phyloP scores from a whole-genome alignment of 2,888 invertebrate genomes.

The Cataglyphis albicans region DNA sequence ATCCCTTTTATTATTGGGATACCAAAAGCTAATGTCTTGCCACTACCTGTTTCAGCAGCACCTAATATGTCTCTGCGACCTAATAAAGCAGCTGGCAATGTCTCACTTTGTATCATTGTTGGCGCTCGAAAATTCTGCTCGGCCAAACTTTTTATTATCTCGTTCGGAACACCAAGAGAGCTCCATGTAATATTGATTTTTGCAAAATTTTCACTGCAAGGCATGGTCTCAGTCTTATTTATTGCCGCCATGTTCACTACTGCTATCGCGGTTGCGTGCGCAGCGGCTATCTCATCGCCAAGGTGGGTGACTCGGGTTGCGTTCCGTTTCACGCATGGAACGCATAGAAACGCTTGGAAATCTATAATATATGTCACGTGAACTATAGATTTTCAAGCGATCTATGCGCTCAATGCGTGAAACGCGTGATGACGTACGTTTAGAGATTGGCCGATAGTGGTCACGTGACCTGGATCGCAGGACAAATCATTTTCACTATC shows the following conservation, averaged over 20 bases:
- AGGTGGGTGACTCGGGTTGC: too few species aligned
- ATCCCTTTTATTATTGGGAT: slow-evolving; percentile 97
- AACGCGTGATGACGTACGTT: too few species aligned
- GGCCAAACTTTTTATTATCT: slow-evolving; percentile 91
- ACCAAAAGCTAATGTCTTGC: slow-evolving; percentile 99
- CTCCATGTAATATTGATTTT: slow-evolving; percentile 89
- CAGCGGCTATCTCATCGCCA: too few species aligned
- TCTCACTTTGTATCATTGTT: slow-evolving; percentile 94
- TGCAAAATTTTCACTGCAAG: slow-evolving; percentile 4
- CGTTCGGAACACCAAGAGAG: slow-evolving; percentile 89
- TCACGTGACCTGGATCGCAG: slow-evolving; percentile 18
- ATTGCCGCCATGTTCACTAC: too few species aligned
- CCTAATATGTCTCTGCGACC: slow-evolving; percentile 97
- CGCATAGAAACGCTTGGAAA: too few species aligned
- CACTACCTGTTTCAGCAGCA: slow-evolving; percentile 99
- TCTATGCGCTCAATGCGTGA: too few species aligned
- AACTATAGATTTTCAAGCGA: too few species aligned
- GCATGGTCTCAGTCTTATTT: too few species aligned
- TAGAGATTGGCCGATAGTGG: too few species aligned
- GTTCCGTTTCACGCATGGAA: too few species aligned
- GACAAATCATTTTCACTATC: slow-evolving; percentile 25
- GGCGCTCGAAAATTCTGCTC: slow-evolving; percentile 93
- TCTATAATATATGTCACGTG: too few species aligned
- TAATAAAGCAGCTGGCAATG: slow-evolving; percentile 93
- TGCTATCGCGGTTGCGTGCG: too few species aligned